Evolutionary conservation across 2,797 vertebrate genomes (phyloP), one percentile per base, ranked within the genome.

Genomic region (Alauda arvensis): DNA sequence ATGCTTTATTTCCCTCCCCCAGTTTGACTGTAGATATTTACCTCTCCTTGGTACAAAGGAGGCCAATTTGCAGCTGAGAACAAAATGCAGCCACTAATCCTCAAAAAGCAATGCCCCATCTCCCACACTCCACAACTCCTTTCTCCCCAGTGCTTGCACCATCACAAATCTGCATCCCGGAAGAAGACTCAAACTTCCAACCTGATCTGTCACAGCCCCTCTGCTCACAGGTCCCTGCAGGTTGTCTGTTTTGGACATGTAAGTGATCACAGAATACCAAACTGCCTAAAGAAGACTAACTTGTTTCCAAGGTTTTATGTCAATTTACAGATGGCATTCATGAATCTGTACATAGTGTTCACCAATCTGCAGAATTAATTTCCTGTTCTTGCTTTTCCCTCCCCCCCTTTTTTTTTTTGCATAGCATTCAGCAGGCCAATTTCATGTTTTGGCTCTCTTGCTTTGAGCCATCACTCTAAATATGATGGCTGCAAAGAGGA

Each of bases 1-100:
- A 70, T 55, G 55, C 85, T 93, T 75, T 92, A 82, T 88, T 87
- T 77, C 24, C 40, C 59, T 94, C 71, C 46, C 70, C 57, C 63
- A 23, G 46, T 86, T 88, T 86, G 59, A 62, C 51, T 31, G 62
- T 37, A 71, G 83, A 77, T 42, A 77, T 87, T 79, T 88, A 80
- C 48, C 42, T 82, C 89, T 62, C 51, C 48, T 65, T 68, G 57
- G 75, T 82, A 92, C 68, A 89, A 81, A 90, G 5, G 37, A 88
- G 45, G 34, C 48, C 1, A 2, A 39, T 82, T 74, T 26, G 45
- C 45, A 62, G 77, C 53, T 40, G 59, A 72, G 33, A 67, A 51
- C 3, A 19, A 39, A 72, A 55, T 6, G n/a, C 25, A 37, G n/a
- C 16, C 40, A 1, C 43, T 37, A 79, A 63, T 16, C 10, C 59